A percentile compares a stretch with the other conserved stretches of the same genome.
These are phyloP conservation scores for Vidua macroura DNA, from an alignment of 2,113 vertebrate genomes.

Conservation along the genomic window DNA sequence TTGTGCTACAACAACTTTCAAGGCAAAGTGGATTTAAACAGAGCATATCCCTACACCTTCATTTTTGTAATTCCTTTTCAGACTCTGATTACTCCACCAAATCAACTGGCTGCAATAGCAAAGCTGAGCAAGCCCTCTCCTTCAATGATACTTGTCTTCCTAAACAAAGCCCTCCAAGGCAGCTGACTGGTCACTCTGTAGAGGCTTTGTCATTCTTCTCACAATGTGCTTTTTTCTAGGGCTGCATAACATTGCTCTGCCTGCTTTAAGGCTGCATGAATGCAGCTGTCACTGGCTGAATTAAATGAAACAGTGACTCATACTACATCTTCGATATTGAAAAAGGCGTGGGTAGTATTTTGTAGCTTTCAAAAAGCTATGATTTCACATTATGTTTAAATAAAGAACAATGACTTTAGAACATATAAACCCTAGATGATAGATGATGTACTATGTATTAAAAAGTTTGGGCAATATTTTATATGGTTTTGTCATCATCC, in stretches of 20 bases:
- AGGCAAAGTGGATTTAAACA: neutral
- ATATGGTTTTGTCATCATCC: neutral
- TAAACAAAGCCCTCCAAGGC: neutral
- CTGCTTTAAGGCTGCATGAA: neutral
- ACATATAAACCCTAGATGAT: neutral
- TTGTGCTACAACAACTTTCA: neutral
- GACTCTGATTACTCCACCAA: neutral
- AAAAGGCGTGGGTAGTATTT: conserved; percentile 32
- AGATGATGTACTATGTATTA: neutral
- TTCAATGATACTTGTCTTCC: neutral
- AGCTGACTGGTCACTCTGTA: neutral
- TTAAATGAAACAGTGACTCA: conserved; percentile 55
- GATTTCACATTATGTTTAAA: conserved; percentile 42
- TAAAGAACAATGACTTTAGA: conserved; percentile 30
- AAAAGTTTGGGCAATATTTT: neutral
- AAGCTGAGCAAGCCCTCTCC: neutral
- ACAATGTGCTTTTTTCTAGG: neutral
- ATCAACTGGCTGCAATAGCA: neutral
- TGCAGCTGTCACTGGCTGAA: conserved; percentile 17
- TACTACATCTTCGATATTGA: neutral
- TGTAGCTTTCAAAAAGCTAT: conserved; percentile 1
- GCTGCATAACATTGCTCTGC: neutral
- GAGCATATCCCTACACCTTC: neutral
- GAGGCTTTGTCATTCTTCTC: neutral
- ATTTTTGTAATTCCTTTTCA: neutral